Evolutionary conservation across 1,140 invertebrate genomes (phyloP).

Genomic region (Aphis gossypii): DNA sequence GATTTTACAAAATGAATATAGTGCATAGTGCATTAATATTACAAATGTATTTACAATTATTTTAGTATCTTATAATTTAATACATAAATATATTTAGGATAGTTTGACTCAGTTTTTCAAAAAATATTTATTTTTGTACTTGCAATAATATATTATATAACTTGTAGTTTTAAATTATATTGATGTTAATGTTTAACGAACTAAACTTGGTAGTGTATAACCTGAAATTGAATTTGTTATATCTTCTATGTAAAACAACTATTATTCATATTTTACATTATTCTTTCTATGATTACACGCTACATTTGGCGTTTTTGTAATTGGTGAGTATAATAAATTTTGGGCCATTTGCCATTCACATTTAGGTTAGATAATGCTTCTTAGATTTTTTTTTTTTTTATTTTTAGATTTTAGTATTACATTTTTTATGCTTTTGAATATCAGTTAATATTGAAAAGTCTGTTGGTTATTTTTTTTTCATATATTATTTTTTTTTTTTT

Average conservation of each 20-base stretch:
- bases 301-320: slow-evolving; percentile 56
- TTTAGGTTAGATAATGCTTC: slow-evolving; percentile 28
- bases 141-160: background rate
- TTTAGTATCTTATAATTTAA: background rate
- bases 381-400: background rate
- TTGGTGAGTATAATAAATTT: slow-evolving; percentile 53
- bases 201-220: background rate
- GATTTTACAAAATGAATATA: background rate
- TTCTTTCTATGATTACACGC: slow-evolving; percentile 52
- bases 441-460: slow-evolving; percentile 2
- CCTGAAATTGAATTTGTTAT: background rate
- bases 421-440: background rate
- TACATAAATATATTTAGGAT: background rate
- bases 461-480: background rate
- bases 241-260: background rate
- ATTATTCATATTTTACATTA: slow-evolving; percentile 48
- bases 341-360: background rate
- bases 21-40: background rate
- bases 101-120: background rate
- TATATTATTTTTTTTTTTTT: slow-evolving; percentile 59
- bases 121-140: slow-evolving; percentile 25
- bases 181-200: background rate
- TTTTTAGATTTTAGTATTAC: background rate
- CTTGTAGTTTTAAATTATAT: background rate
- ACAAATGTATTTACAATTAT: background rate